phyloP scores from a whole-genome alignment of 2,113 vertebrate genomes.

The Verasper variegatus region DNA sequence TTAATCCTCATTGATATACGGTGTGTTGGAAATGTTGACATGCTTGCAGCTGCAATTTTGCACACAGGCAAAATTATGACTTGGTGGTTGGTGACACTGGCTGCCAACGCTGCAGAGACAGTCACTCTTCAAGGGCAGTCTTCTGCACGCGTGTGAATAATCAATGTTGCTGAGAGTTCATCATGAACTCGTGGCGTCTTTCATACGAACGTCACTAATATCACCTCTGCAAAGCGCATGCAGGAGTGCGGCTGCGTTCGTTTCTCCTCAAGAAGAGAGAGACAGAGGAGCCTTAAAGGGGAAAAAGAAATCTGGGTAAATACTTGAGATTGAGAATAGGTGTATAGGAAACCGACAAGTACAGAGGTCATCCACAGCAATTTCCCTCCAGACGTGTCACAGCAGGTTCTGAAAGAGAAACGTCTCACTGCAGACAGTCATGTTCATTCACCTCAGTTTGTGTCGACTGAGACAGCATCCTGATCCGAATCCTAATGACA shows the following conservation, averaged over 20 bases:
- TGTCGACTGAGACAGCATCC: constrained; percentile 66
- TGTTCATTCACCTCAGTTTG: constrained; percentile 79
- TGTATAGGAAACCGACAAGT: constrained; percentile 54
- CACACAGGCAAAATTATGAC: constrained; percentile 68
- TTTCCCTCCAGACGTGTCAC: constrained; percentile 60
- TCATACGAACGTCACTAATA: background rate
- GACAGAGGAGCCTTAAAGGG: background rate
- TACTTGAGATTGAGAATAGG: constrained; percentile 52
- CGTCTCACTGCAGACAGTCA: constrained; percentile 75
- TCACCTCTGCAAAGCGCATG: background rate
- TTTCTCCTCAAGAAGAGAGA: background rate
- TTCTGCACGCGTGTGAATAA: constrained; percentile 65
- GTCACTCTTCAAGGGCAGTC: constrained; percentile 75
- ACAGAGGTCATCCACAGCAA: constrained; percentile 67
- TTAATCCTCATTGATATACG: constrained; percentile 71
- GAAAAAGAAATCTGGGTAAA: constrained; percentile 40
- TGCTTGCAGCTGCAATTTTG: constrained; percentile 74
- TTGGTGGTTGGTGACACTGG: constrained; percentile 61
- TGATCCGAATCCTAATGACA: constrained; percentile 81
- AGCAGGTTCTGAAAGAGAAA: constrained; percentile 62
- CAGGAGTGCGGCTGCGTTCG: no score
- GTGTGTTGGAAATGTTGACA: constrained; percentile 62
- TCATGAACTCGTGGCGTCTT: constrained; percentile 56
- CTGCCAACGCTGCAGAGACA: constrained; percentile 66
- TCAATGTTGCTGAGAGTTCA: constrained; percentile 71